Base-by-base conservation (phyloP, 2,888 invertebrate genomes). In the Antitype chi region DNA sequence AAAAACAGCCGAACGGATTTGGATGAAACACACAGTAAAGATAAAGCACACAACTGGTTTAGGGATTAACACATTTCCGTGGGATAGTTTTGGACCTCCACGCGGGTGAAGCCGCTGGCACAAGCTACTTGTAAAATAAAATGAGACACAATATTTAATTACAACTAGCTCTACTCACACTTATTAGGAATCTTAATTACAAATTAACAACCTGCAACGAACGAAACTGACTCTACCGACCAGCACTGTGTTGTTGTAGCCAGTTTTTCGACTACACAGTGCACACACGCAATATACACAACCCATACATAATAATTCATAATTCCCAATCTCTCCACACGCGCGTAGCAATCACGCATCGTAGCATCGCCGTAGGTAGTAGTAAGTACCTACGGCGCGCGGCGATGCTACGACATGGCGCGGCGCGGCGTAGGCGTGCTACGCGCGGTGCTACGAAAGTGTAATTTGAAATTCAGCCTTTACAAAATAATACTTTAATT, bases 341-440 rank as follows among this genome's bases (percentile, higher is more conserved):
- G 25, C 80, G 55, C 71, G 53, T 53, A 47, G 32, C 25, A 9
- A n/a, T 11, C 20, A 13, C 43, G 38, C 49, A 43, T 9, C 43
- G 52, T 72, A 55, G 72, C 53, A 23, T n/a, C 32, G n/a, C 43
- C 13, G 43, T 43, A 11, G 43, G 43, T 32, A 32, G 32, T 32
- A 32, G n/a, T n/a, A n/a, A n/a, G n/a, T n/a, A n/a, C n/a, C n/a
- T n/a, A n/a, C n/a, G n/a, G n/a, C 32, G 1, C 20, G 15, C 74
- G 49, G 38, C 75, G 49, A 49, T n/a, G 15, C 47, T 32, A 57
- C 28, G n/a, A 38, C 11, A 47, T 5, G 32, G 49, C 32, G 49
- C 9, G 38, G 32, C 28, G 38, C 32, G 38, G 43, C 76, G 80
- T 80, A 75, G 57, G 25, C 53, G 43, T 52, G 63, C 76, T 78